These are phyloP conservation scores for Drosophila mojavensis DNA, from an alignment of 1,140 invertebrate genomes.

Conservation along the genomic window DNA sequence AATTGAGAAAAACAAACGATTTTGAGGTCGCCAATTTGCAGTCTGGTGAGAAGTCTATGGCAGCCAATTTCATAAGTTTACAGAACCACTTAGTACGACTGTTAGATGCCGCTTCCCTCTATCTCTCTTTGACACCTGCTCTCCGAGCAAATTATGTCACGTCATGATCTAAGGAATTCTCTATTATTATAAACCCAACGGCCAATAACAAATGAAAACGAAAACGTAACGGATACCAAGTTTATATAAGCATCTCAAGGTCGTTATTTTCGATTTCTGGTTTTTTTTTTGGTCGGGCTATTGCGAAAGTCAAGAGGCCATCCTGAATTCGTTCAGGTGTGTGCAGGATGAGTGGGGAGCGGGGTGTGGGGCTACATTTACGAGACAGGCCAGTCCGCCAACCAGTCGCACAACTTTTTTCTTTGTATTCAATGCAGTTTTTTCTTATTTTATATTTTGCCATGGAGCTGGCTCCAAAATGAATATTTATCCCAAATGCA, in stretches of 20 bases:
- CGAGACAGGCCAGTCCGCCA: constrained; percentile 34
- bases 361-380: not conserved
- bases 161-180: constrained; percentile 46
- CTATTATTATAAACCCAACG: constrained; percentile 35
- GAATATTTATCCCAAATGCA: constrained; percentile 49
- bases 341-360: not conserved
- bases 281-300: not conserved
- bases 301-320: constrained; percentile 9
- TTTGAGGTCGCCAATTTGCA: constrained; percentile 34
- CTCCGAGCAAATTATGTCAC: constrained; percentile 57
- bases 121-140: not conserved
- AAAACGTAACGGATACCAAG: constrained; percentile 57
- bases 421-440: constrained; percentile 26
- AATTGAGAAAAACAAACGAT: too few species aligned
- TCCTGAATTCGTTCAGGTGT: not conserved
- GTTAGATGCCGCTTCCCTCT: constrained; percentile 16
- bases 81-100: constrained; percentile 66
- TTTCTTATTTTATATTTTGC: constrained; percentile 18
- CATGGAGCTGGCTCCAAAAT: constrained; percentile 65
- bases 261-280: constrained; percentile 20
- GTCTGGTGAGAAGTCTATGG: constrained; percentile 19
- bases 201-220: constrained; percentile 43
- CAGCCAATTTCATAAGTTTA: constrained; percentile 52
- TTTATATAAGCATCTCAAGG: constrained; percentile 57
- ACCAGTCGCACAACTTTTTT: constrained; percentile 68